phyloP scores from a whole-genome alignment of 2,888 invertebrate genomes.

The Cloeon dipterum region DNA sequence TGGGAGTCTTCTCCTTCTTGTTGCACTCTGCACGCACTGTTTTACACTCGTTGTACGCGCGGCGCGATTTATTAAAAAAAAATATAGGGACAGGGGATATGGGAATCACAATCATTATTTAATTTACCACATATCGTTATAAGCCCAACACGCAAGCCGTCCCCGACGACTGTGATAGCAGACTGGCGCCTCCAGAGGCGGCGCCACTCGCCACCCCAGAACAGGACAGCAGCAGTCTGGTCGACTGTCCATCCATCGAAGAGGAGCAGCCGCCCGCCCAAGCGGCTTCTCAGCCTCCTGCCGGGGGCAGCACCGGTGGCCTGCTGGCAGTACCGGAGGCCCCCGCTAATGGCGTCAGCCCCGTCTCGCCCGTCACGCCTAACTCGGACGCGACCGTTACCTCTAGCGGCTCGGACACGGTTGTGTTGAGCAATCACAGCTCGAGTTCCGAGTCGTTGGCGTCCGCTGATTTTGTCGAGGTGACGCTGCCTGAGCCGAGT shows the following conservation, averaged over 20 bases:
- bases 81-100: too few species aligned
- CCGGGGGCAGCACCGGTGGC: neutral
- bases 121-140: too few species aligned
- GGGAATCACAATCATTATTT: too few species aligned
- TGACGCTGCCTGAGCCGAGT: neutral
- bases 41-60: too few species aligned
- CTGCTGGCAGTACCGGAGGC: conserved; percentile 6
- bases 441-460: conserved; percentile 7
- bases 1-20: too few species aligned
- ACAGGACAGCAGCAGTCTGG: conserved; percentile 32
- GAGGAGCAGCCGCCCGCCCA: conserved; percentile 1
- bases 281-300: neutral
- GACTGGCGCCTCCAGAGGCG: conserved; percentile 7
- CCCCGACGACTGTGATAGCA: too few species aligned
- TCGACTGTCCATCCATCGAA: conserved; percentile 27
- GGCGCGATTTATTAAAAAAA: too few species aligned
- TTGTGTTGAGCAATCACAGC: conserved; percentile 4
- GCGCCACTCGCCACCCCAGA: conserved; percentile 37
- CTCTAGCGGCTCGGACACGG: conserved; percentile 7
- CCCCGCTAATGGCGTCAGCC: conserved; percentile 5
- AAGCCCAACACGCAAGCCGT: too few species aligned
- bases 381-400: conserved; percentile 5
- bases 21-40: too few species aligned
- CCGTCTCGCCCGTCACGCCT: conserved; percentile 7
- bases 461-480: neutral